phyloP scores from a whole-genome alignment of 2,888 invertebrate genomes.

The Fragum sueziense region DNA sequence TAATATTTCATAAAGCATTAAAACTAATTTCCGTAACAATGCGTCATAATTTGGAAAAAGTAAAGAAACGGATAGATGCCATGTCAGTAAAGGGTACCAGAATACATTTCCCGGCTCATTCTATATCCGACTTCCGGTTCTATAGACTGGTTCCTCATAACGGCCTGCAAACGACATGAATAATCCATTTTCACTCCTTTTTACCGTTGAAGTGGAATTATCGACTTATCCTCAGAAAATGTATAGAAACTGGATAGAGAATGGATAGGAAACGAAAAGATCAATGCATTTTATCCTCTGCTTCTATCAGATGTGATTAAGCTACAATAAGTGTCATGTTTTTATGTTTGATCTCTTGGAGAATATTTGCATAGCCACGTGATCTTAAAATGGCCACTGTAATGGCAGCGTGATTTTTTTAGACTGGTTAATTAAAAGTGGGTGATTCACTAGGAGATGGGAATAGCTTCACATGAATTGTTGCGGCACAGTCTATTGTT shows the following conservation, averaged over 20 bases:
- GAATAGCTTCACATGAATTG: constrained; percentile 27
- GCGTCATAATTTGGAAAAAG: too few relatives aligned
- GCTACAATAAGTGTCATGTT: constrained; percentile 63
- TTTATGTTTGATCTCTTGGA: constrained; percentile 47
- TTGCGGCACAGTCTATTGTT: constrained; percentile 34
- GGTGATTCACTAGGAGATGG: constrained; percentile 37
- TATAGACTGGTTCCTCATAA: constrained; percentile 57
- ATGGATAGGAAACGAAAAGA: constrained; percentile 47
- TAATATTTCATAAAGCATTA: too few relatives aligned
- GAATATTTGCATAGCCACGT: constrained; percentile 57
- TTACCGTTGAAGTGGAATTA: constrained; percentile 57
- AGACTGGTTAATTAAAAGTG: constrained; percentile 56
- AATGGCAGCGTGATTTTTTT: constrained; percentile 39
- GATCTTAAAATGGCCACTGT: constrained; percentile 47
- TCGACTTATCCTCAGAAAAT: constrained; percentile 30
- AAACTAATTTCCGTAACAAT: too few relatives aligned
- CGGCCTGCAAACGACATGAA: constrained; percentile 61
- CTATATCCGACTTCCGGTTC: constrained; percentile 63
- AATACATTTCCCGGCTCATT: constrained; percentile 62
- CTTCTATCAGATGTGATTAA: constrained; percentile 55
- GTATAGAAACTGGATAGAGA: background rate
- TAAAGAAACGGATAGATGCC: background rate
- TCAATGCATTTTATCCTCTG: constrained; percentile 58
- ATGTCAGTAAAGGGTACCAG: constrained; percentile 52
- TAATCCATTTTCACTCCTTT: constrained; percentile 62